Evolutionary conservation across 2,797 vertebrate genomes (phyloP).

Genomic region (Avahi laniger): DNA sequence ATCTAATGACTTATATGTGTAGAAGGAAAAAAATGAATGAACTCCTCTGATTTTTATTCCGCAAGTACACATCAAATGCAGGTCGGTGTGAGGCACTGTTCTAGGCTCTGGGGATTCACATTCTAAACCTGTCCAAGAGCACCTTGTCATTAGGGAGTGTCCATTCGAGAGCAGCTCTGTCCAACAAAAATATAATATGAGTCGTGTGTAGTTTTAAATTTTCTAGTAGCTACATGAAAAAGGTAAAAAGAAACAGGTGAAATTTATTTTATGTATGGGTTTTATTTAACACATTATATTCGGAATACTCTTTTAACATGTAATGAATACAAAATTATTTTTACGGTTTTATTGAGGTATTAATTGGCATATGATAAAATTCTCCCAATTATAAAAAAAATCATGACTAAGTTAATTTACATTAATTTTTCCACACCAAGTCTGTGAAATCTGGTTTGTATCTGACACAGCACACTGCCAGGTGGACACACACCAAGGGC

Average conservation of each 20-base stretch:
- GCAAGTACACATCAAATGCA: background rate
- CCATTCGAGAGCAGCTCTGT: background rate
- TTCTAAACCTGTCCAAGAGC: background rate
- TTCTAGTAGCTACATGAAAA: background rate
- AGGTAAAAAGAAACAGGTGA: background rate
- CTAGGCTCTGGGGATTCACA: background rate
- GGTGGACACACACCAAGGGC: background rate
- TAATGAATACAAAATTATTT: background rate
- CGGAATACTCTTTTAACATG: background rate
- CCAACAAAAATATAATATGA: background rate
- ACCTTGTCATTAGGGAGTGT: background rate
- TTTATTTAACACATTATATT: background rate
- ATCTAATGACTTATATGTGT: background rate
- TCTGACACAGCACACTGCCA: background rate
- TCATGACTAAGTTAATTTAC: background rate
- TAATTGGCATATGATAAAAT: background rate
- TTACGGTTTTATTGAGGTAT: background rate
- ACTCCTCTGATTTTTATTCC: background rate
- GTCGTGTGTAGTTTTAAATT: background rate
- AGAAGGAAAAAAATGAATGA: background rate
- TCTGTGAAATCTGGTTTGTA: background rate
- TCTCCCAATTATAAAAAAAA: background rate
- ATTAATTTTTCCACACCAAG: background rate
- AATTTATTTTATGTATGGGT: background rate
- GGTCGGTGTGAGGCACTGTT: too few species aligned